Evolutionary conservation across 2,113 vertebrate genomes (phyloP), one percentile per base, ranked within the genome.

Genomic region (Myiopsitta monachus): DNA sequence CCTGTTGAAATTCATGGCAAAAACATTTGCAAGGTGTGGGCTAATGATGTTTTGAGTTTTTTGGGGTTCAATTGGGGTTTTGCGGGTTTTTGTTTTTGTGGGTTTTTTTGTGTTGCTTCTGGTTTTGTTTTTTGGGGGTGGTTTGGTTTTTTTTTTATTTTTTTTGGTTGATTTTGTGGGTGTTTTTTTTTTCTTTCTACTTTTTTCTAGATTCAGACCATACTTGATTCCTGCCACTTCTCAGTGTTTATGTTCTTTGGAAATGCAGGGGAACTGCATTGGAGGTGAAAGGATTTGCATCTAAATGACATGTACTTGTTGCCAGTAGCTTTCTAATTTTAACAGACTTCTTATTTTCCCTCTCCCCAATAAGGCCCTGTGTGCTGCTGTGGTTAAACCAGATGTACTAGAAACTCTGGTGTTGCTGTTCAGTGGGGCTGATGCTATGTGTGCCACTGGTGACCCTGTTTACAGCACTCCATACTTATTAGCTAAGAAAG

Each of bases 401-500:
- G 98, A 99, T 31, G 98, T 99, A 51, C 97, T 99, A 68, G 98
- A 98, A 96, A 99, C 99, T 28, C 98, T 99, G 98, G 97, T 96
- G 46, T 95, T 99, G 83, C 97, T 99, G 47, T 99, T 99, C 85
- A 99, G 98, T 6, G 99, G 99, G 49, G 99, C 99, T 13, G 99
- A 99, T 86, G 98, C 98, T 22, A 99, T 99, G 99, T 99, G 99
- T 66, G 98, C 99, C 30, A 99, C 99, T 1, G 98, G 99, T 36
- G 99, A 99, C 85, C 98, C 98, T 4, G 69, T 97, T 63, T 97
- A 97, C 78, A 99, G 99, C 90, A 99, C 99, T 47, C 99, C 99
- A 0, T 99, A 99, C 68, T 98, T 99, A 26, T 14, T 99, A 97
- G 99, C 99, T 90, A 99, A 99, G 95, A 99, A 98, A 55, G 98